Conservation (phyloP, 2,797 vertebrate genomes). For the Sebastes reedi region DNA sequence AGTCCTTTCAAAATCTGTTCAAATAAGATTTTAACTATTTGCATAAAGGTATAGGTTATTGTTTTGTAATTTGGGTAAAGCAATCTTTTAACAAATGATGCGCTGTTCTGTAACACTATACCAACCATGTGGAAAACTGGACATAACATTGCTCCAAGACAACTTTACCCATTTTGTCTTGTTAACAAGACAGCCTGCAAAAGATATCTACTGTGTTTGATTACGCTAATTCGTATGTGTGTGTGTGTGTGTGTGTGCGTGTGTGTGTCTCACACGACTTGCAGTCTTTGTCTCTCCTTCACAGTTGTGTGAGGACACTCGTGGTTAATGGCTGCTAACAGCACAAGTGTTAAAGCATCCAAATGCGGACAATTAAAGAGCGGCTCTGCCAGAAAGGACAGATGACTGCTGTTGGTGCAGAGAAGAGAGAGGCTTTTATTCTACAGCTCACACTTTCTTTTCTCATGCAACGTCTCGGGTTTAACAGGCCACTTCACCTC, state of each 20-base stretch:
- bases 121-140: neutral
- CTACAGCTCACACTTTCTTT: conserved; percentile 74
- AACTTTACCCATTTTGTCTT: neutral
- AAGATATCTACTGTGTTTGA: conserved; percentile 62
- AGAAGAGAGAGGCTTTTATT: conserved; percentile 73
- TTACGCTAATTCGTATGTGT: conserved; percentile 41
- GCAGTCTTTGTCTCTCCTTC: conserved; percentile 72
- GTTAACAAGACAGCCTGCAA: conserved; percentile 41
- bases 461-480: conserved; percentile 78
- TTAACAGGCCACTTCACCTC: conserved; percentile 73
- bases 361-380: conserved; percentile 92
- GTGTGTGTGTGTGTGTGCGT: conserved; percentile 40
- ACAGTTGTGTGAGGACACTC: conserved; percentile 92
- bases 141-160: neutral
- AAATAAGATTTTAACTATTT: neutral
- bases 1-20: neutral
- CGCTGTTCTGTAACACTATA: neutral
- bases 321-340: conserved; percentile 91
- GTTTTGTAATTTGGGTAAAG: neutral
- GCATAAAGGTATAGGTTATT: neutral
- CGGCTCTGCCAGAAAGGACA: conserved; percentile 85
- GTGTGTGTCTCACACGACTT: conserved; percentile 45
- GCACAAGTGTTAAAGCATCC: conserved; percentile 95
- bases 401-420: conserved; percentile 83
- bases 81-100: neutral